Percentiles rank a stretch among this genome's conserved stretches.
Conservation (phyloP, 2,113 vertebrate species). For the Bujurquina vittata region DNA sequence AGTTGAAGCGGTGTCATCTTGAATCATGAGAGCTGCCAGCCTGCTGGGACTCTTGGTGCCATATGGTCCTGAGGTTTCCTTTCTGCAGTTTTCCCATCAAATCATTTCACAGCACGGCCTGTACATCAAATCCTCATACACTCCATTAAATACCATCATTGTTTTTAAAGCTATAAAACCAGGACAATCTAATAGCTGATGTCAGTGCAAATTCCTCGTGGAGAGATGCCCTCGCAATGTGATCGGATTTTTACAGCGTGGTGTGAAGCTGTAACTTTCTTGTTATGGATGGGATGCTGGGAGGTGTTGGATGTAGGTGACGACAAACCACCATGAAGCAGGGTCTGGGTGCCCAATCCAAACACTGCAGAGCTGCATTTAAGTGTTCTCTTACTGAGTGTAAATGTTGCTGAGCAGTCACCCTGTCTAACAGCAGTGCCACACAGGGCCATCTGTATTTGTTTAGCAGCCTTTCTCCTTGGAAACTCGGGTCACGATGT, state of each 20-base stretch:
- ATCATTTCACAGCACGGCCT: slow-evolving; percentile 37
- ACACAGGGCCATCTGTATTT: slow-evolving; percentile 40
- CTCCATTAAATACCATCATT: slow-evolving; percentile 34
- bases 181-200: slow-evolving; percentile 20
- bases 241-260: slow-evolving; percentile 47
- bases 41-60: slow-evolving; percentile 63
- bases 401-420: slow-evolving; percentile 45
- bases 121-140: slow-evolving; percentile 33
- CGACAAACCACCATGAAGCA: slow-evolving; percentile 65
- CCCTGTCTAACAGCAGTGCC: slow-evolving; percentile 40
- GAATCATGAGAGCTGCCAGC: slow-evolving; percentile 56
- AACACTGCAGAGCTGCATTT: slow-evolving; percentile 27
- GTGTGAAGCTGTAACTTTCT: slow-evolving; percentile 34
- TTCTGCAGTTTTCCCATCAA: slow-evolving; percentile 49
- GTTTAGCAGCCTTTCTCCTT: slow-evolving; percentile 57
- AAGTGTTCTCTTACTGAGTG: slow-evolving; percentile 53
- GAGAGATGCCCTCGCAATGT: slow-evolving; percentile 29
- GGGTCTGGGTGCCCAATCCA: slow-evolving; percentile 37
- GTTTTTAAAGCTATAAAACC: slow-evolving; percentile 36
- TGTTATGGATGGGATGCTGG: slow-evolving; percentile 23
- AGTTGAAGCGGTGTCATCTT: slow-evolving; percentile 57
- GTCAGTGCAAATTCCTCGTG: slow-evolving; percentile 7
- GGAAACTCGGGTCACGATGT: slow-evolving; percentile 48
- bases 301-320: slow-evolving; percentile 41
- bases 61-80: slow-evolving; percentile 60